Base-by-base conservation (phyloP, 2,113 vertebrate species). In the Brachypteracias leptosomus region DNA sequence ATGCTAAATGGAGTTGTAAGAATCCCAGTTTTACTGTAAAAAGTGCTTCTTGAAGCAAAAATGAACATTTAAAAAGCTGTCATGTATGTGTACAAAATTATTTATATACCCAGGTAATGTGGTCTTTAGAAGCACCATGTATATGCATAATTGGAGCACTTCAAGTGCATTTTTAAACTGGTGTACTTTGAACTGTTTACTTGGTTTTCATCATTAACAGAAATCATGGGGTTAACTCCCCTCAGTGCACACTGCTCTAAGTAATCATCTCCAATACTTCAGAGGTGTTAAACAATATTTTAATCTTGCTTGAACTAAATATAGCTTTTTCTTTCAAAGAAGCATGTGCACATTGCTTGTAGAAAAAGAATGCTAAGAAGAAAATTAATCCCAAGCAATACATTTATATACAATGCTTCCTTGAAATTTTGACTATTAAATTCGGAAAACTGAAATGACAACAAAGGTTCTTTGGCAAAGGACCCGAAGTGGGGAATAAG, bases 361-460 rank as follows among this genome's bases (percentile, higher is more conserved):
- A 78, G n/a, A 61, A 88, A 85, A 80, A 49, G 3, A 80, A n/a
- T 24, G 66, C 5, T 31, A 88, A 62, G 8, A 66, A 8, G 35
- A 61, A 94, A 86, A 59, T 40, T 7, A 81, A 77, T 66, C 28
- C 33, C 26, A 35, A 81, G 76, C 28, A 40, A 75, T 25, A 44
- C 65, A 75, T 82, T 58, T 59, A 28, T 58, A 36, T 13, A 29
- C 19, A 55, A 31, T 0, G 31, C 83, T 88, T 65, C 33, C 47
- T 90, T 93, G 49, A 88, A 87, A 52, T 42, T 91, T 90, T 96
- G 86, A 72, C 85, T 19, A 81, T 73, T 88, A 85, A 88, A 96
- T 52, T 66, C 51, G 47, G 31, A 96, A 97, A 93, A 92, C 61
- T 84, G 75, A 97, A 97, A 96, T 77, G 68, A 87, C 84, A 94